Percentiles rank a stretch among this genome's conserved stretches.
These are phyloP conservation scores for Melikaiella ostensackeni DNA, from an alignment of 2,888 invertebrate genomes.

Conservation along the genomic window DNA sequence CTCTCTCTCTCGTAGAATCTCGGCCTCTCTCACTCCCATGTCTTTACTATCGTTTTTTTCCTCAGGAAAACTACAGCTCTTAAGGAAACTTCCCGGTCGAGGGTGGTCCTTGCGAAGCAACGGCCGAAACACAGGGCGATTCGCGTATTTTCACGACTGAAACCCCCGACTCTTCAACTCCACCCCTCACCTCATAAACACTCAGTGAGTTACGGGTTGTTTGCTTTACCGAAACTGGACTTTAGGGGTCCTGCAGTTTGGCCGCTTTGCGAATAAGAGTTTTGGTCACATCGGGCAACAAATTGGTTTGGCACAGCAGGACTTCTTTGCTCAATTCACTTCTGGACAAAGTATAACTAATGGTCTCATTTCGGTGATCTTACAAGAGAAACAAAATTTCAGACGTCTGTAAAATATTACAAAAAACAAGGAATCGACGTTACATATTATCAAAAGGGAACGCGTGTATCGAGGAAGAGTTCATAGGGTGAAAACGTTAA, in stretches of 20 bases:
- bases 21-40: slow-evolving; percentile 46
- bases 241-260: slow-evolving; percentile 56
- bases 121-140: slow-evolving; percentile 67
- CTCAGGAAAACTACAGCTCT: slow-evolving; percentile 55
- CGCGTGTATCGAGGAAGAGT: slow-evolving; percentile 2
- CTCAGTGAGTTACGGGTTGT: slow-evolving; percentile 75
- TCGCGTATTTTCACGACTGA: slow-evolving; percentile 72
- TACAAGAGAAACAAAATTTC: not conserved
- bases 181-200: slow-evolving; percentile 69
- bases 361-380: not conserved
- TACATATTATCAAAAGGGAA: not conserved
- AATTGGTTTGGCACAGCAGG: slow-evolving; percentile 25
- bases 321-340: slow-evolving; percentile 5
- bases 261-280: slow-evolving; percentile 21
- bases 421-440: not conserved
- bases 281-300: slow-evolving; percentile 23
- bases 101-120: slow-evolving; percentile 61
- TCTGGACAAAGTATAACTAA: not conserved
- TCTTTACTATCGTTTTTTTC: slow-evolving; percentile 44
- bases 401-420: too few species aligned
- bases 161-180: slow-evolving; percentile 40
- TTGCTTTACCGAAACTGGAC: slow-evolving; percentile 69
- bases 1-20: slow-evolving; percentile 32
- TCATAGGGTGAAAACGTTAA: not conserved
- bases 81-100: slow-evolving; percentile 58